Conservation (phyloP, 1,140 invertebrate genomes). For the Agrilus planipennis region DNA sequence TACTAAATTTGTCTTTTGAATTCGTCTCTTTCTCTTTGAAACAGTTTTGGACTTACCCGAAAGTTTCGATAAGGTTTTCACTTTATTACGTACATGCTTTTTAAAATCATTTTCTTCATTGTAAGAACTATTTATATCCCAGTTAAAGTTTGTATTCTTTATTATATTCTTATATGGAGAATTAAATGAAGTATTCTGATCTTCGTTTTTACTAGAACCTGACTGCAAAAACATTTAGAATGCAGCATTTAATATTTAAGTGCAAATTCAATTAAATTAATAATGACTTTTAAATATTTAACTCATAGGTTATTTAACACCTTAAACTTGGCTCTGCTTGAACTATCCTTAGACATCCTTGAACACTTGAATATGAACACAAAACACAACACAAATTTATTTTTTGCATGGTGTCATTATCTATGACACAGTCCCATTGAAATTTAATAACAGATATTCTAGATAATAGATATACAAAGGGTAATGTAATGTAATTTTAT, state of each 20-base stretch:
- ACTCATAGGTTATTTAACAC: background rate
- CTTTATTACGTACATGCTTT: constrained; percentile 14
- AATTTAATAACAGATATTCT: no score
- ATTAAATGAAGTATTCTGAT: constrained; percentile 8
- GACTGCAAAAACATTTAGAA: background rate
- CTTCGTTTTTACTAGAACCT: background rate
- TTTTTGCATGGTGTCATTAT: no score
- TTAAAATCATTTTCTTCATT: constrained; percentile 23
- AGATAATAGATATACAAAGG: no score
- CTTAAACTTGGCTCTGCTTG: no score
- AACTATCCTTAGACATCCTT: no score
- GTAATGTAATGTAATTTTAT: no score
- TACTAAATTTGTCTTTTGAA: constrained; percentile 11
- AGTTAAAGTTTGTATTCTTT: constrained; percentile 11
- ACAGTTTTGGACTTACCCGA: no score
- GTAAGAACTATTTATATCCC: constrained; percentile 11
- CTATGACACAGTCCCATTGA: no score
- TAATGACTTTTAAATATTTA: background rate
- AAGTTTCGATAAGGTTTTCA: constrained; percentile 6
- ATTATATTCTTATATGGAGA: constrained; percentile 18
- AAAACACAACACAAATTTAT: no score
- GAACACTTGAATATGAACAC: no score
- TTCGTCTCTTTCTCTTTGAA: no score
- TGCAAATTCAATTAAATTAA: constrained; percentile 13
- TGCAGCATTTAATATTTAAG: constrained; percentile 13